Base-by-base conservation (phyloP, 2,888 invertebrate species). In the Diloba caeruleocephala region DNA sequence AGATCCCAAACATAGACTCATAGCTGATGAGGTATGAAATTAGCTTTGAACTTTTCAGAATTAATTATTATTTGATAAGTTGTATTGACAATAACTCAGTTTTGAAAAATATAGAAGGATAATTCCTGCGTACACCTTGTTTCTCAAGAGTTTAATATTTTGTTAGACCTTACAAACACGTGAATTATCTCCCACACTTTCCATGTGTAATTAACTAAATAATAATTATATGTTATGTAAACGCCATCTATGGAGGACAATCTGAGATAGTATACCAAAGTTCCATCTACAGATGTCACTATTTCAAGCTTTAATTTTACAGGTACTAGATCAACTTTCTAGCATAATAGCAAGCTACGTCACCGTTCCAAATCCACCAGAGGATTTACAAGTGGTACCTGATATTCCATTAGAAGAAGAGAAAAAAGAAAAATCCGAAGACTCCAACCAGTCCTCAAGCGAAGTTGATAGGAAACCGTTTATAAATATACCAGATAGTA, bases 1-100 rank as follows among this genome's bases (percentile, higher is more conserved):
- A 71, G 95, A 96, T 82, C 96, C 96, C 0, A 94, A 94, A 65
- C 94, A 94, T 63, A 94, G 97, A 70, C 85, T 96, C 68, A 94
- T 96, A 3, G 96, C 96, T 6, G 88, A 94, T 26, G 95, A 96
- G 89, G 96, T 96, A 52, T 79, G 68, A 45, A 1, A n/a, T 9
- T 14, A 25, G 9, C 4, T 3, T 9, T n/a, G n/a, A n/a, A n/a
- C n/a, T n/a, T n/a, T n/a, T n/a, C n/a, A 21, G 6, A 21, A 2
- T 5, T 21, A 7, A 7, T 21, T 21, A 7, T 4, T 21, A 4
- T 21, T 21, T 7, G 2, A 3, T 4, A 21, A 3, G 21, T 5
- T n/a, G n/a, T n/a, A n/a, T n/a, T n/a, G n/a, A n/a, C n/a, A n/a
- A n/a, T n/a, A n/a, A n/a, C n/a, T n/a, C n/a, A n/a, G n/a, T n/a